These are phyloP conservation scores for Antheraea yamamai DNA, from an alignment of 2,888 invertebrate genomes.

Conservation along the genomic window DNA sequence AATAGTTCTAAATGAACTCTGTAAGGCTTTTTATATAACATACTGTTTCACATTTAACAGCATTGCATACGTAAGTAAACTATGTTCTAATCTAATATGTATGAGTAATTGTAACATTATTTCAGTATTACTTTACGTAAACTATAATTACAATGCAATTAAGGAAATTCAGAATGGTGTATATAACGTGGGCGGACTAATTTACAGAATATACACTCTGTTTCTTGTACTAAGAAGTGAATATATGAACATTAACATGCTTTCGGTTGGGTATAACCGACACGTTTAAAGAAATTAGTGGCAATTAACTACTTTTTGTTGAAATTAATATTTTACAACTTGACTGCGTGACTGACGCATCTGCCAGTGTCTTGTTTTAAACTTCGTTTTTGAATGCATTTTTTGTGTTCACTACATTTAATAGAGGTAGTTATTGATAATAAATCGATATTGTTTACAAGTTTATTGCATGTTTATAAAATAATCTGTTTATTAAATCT, in stretches of 20 bases:
- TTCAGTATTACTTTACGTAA: constrained; percentile 23
- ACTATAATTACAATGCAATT: constrained; percentile 22
- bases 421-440: background rate
- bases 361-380: no score
- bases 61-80: constrained; percentile 16
- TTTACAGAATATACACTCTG: background rate
- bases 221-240: constrained; percentile 17
- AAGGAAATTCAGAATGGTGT: constrained; percentile 19
- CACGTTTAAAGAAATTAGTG: background rate
- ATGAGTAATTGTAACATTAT: constrained; percentile 26
- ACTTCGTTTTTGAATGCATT: background rate
- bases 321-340: background rate
- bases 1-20: background rate
- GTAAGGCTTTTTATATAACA: background rate
- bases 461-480: background rate
- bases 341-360: no score
- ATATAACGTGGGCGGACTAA: constrained; percentile 12
- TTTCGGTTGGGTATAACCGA: background rate
- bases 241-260: constrained; percentile 11
- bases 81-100: constrained; percentile 20
- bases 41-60: constrained; percentile 15
- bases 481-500: no score
- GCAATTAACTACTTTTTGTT: background rate
- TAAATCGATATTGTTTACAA: background rate
- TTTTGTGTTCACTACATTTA: background rate